These are phyloP conservation scores for Gallinago solitaria DNA, from an alignment of 2,797 vertebrate species.

Conservation along the genomic window DNA sequence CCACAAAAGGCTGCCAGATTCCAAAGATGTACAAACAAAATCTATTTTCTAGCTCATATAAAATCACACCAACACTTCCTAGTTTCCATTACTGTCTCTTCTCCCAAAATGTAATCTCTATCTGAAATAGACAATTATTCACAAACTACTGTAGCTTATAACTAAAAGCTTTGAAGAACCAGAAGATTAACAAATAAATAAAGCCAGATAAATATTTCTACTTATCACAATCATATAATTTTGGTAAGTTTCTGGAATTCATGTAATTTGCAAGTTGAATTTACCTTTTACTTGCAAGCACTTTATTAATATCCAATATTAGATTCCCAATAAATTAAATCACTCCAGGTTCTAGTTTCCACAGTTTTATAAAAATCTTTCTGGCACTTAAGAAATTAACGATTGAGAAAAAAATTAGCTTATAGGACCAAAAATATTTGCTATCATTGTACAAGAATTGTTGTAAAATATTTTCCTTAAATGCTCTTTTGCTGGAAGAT, in stretches of 20 bases:
- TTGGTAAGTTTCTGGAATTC: not conserved
- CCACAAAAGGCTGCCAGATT: not conserved
- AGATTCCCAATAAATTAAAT: not conserved
- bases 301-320: not conserved
- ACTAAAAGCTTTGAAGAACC: not conserved
- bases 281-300: not conserved
- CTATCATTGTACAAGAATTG: not conserved
- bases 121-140: not conserved
- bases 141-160: not conserved
- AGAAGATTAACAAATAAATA: not conserved
- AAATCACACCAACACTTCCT: not conserved
- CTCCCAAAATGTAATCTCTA: not conserved
- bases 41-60: not conserved
- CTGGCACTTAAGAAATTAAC: not conserved
- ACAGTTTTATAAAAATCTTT: not conserved
- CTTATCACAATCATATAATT: not conserved
- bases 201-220: not conserved
- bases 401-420: not conserved
- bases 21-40: not conserved
- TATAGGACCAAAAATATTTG: not conserved
- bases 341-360: not conserved
- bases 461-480: not conserved
- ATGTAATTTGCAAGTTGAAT: not conserved
- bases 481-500: not conserved
- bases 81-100: not conserved